phyloP scores from a whole-genome alignment of 2,113 vertebrate genomes.

The Lasiurus cinereus region DNA sequence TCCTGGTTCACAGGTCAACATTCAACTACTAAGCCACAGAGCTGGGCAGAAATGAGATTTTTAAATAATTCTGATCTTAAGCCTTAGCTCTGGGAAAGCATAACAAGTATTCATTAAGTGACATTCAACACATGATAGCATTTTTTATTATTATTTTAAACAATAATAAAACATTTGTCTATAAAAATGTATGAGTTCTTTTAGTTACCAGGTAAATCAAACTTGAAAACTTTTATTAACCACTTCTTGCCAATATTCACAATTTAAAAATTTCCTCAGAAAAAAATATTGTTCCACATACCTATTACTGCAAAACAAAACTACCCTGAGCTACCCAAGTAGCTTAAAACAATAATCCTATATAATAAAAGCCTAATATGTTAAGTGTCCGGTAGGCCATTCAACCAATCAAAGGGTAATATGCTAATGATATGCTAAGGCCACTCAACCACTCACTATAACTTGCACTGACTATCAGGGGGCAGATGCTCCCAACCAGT shows the following conservation, averaged over 20 bases:
- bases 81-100: neutral
- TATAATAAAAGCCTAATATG: too few species aligned
- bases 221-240: slow-evolving; percentile 15
- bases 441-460: too few species aligned
- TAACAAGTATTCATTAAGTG: slow-evolving; percentile 13
- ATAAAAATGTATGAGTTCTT: neutral
- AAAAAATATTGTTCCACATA: neutral
- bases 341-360: neutral
- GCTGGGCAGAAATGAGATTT: neutral
- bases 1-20: too few species aligned
- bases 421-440: too few species aligned
- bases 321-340: neutral
- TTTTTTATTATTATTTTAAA: slow-evolving; percentile 21
- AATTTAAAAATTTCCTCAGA: neutral
- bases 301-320: neutral
- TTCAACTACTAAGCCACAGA: too few species aligned
- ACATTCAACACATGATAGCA: neutral
- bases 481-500: too few species aligned
- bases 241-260: neutral
- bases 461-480: too few species aligned
- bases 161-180: neutral
- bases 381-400: too few species aligned
- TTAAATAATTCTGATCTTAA: slow-evolving; percentile 1
- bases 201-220: slow-evolving; percentile 26
- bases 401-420: too few species aligned